Conservation (phyloP, 2,113 vertebrate genomes). For the Phycodurus eques region DNA sequence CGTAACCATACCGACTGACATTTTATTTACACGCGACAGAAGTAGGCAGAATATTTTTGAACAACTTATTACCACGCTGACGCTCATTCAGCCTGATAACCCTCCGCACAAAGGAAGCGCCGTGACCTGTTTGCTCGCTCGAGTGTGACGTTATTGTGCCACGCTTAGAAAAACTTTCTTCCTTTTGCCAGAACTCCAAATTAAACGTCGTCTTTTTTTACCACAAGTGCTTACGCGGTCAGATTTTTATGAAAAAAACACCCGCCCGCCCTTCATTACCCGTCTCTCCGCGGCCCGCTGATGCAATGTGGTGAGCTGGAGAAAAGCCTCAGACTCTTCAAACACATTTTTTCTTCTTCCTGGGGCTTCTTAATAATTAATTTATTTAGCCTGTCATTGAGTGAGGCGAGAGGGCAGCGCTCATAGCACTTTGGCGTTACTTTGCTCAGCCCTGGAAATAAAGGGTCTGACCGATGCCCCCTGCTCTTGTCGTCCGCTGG, state of each 20-base stretch:
- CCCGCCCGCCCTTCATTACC: slow-evolving; percentile 64
- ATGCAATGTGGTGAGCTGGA: slow-evolving; percentile 65
- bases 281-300: slow-evolving; percentile 63
- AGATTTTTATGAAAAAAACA: slow-evolving; percentile 72
- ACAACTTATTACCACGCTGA: slow-evolving; percentile 62
- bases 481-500: slow-evolving; percentile 47
- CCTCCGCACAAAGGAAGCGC: slow-evolving; percentile 59
- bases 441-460: slow-evolving; percentile 63
- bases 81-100: slow-evolving; percentile 68
- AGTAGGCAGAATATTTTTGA: slow-evolving; percentile 65
- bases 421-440: slow-evolving; percentile 52
- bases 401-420: slow-evolving; percentile 41
- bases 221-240: slow-evolving; percentile 71
- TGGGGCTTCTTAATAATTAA: slow-evolving; percentile 52
- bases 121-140: slow-evolving; percentile 71
- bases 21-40: slow-evolving; percentile 57
- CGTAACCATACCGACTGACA: slow-evolving; percentile 17
- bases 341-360: slow-evolving; percentile 58
- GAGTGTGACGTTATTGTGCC: slow-evolving; percentile 71
- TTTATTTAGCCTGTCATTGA: slow-evolving; percentile 63
- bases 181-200: slow-evolving; percentile 68
- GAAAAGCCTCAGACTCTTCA: slow-evolving; percentile 63
- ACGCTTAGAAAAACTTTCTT: slow-evolving; percentile 59
- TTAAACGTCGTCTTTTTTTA: slow-evolving; percentile 69
- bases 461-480: slow-evolving; percentile 36